phyloP scores from a whole-genome alignment of 2,888 invertebrate species.

The Plebejus argus region DNA sequence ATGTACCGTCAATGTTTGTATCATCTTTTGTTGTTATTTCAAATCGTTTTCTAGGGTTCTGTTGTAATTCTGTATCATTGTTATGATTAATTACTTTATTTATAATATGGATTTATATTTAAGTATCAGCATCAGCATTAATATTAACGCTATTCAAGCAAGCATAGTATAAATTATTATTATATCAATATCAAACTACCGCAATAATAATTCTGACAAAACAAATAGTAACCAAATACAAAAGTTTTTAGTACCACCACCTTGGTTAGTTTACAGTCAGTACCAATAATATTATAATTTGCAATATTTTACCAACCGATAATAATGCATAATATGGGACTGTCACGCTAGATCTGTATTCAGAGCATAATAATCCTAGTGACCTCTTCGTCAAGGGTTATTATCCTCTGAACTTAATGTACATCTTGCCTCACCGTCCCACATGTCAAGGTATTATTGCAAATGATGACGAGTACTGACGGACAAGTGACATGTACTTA shows the following conservation, averaged over 20 bases:
- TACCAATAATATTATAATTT: not conserved
- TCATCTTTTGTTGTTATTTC: too few species aligned
- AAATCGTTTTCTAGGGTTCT: too few species aligned
- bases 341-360: not conserved
- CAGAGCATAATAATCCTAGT: not conserved
- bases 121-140: too few species aligned
- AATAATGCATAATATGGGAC: not conserved
- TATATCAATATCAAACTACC: too few species aligned
- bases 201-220: not conserved
- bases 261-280: not conserved
- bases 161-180: too few species aligned
- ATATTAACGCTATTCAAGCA: too few species aligned
- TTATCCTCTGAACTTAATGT: not conserved
- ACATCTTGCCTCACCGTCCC: not conserved
- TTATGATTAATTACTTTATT: too few species aligned
- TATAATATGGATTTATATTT: too few species aligned
- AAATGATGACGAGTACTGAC: not conserved
- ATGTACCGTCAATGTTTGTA: too few species aligned
- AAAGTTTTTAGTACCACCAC: not conserved
- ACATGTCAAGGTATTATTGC: not conserved
- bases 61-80: too few species aligned
- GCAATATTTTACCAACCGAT: not conserved
- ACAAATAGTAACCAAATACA: not conserved
- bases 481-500: conserved; percentile 60
- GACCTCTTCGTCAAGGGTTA: not conserved